Conservation (phyloP, 2,797 vertebrate genomes). For the Arrhamphus sclerolepis region DNA sequence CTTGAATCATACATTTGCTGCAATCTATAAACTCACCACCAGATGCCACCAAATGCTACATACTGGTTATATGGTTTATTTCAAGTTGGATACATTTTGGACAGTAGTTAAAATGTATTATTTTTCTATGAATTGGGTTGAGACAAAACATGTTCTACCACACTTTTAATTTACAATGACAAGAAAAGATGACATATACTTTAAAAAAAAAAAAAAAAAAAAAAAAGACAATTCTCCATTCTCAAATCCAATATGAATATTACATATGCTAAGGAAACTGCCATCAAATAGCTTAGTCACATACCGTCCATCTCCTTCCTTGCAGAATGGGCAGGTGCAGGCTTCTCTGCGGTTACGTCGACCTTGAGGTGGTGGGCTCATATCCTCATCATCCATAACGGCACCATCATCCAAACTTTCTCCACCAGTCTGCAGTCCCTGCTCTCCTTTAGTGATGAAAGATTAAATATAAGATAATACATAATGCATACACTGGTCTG, state of each 20-base stretch:
- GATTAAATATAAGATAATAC: too few species aligned
- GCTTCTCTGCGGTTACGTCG: slow-evolving; percentile 91
- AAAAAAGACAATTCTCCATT: neutral
- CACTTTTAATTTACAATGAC: too few species aligned
- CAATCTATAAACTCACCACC: neutral
- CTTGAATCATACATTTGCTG: neutral
- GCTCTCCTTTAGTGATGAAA: slow-evolving; percentile 67
- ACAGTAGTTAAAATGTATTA: neutral
- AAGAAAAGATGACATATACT: neutral
- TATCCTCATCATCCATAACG: slow-evolving; percentile 86
- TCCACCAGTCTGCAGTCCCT: slow-evolving; percentile 78
- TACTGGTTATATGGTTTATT: neutral
- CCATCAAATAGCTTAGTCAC: slow-evolving; percentile 14
- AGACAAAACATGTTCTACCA: too few species aligned
- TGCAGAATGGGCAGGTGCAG: slow-evolving; percentile 97
- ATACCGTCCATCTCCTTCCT: slow-evolving; percentile 93
- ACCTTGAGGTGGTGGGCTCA: slow-evolving; percentile 87
- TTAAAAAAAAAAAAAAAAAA: neutral
- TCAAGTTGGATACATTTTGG: too few species aligned
- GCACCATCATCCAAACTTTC: slow-evolving; percentile 86
- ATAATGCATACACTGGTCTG: neutral
- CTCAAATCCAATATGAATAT: neutral
- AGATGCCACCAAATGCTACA: slow-evolving; percentile 9
- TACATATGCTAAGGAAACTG: fast-evolving
- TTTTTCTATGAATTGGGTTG: neutral